These are phyloP conservation scores for Oenanthe melanoleuca DNA, from an alignment of 2,113 vertebrate genomes.

Conservation along the genomic window DNA sequence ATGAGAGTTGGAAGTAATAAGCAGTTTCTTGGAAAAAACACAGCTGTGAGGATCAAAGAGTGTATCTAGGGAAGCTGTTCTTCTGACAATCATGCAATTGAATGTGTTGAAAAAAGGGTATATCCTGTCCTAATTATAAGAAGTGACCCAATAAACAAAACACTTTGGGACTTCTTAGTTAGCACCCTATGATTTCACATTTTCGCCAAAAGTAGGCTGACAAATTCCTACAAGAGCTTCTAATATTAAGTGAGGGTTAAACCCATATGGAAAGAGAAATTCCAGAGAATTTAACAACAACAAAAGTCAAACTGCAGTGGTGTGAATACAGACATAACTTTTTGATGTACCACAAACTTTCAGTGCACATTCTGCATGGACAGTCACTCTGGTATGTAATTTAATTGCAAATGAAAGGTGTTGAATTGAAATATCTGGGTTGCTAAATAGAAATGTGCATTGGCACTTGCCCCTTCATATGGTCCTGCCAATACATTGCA, in stretches of 20 bases:
- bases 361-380: background rate
- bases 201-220: background rate
- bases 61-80: background rate
- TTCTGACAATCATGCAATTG: background rate
- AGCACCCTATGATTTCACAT: background rate
- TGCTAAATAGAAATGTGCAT: background rate
- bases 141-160: background rate
- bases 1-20: background rate
- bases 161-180: background rate
- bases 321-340: background rate
- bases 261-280: background rate
- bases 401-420: background rate
- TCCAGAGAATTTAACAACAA: background rate
- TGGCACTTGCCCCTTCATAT: background rate
- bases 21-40: background rate
- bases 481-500: background rate
- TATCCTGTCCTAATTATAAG: background rate
- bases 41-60: background rate
- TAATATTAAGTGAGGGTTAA: background rate
- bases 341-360: background rate
- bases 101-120: background rate
- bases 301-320: background rate
- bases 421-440: background rate
- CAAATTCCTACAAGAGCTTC: background rate
- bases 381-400: background rate